Evolutionary conservation across 92 coral and sea anemone species (phyloP).

Genomic region (Umimayanthus kanabou): DNA sequence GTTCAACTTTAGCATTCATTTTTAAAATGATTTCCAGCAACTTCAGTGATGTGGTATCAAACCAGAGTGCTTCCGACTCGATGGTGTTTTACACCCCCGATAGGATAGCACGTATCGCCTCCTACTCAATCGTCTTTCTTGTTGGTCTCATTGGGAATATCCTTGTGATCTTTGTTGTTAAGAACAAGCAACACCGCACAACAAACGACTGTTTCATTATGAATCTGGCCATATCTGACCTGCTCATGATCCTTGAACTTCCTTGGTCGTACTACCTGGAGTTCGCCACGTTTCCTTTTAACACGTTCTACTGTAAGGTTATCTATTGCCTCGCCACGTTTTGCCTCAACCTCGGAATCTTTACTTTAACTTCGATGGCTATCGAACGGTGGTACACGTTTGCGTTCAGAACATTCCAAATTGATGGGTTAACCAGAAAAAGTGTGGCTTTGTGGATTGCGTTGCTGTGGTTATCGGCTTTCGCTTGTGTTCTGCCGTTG

Average conservation of each 20-base stretch:
- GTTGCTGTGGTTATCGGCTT: constrained; percentile 16
- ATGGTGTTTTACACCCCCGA: constrained; percentile 14
- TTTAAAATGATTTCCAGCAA: constrained; percentile 15
- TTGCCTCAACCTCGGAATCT: constrained; percentile 21
- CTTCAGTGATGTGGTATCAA: background rate
- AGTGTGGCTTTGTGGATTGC: constrained; percentile 11
- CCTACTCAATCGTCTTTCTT: constrained; percentile 7
- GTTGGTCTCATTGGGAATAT: constrained; percentile 27
- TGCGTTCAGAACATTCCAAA: constrained; percentile 7
- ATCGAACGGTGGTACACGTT: constrained; percentile 32
- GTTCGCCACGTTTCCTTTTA: constrained; percentile 4
- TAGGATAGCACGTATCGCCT: constrained; percentile 16
- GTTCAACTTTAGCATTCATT: background rate
- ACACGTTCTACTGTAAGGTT: constrained; percentile 19
- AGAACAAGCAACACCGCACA: constrained; percentile 24
- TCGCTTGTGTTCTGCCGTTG: constrained; percentile 24
- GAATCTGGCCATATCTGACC: constrained; percentile 30
- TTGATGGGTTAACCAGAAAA: constrained; percentile 13
- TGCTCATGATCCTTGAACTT: background rate
- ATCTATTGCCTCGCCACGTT: background rate
- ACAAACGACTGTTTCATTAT: constrained; percentile 36
- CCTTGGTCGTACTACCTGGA: constrained; percentile 30
- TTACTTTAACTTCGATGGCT: constrained; percentile 35
- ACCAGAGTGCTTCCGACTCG: background rate
- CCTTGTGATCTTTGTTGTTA: constrained; percentile 19